Base-by-base conservation (phyloP, 2,888 invertebrate genomes). In the Tachina grossa region DNA sequence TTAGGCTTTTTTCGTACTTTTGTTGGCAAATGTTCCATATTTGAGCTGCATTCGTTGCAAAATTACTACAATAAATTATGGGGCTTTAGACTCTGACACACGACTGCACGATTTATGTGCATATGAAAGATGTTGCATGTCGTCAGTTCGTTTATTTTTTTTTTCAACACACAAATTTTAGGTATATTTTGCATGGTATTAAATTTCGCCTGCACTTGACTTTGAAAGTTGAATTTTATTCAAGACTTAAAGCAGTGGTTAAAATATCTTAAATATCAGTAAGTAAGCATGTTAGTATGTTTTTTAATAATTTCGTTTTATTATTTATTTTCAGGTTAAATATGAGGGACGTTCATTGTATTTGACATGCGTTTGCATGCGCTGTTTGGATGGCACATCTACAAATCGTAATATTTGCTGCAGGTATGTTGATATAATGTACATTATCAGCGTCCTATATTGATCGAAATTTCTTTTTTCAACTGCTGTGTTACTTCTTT, bases 361-460 rank as follows among this genome's bases (percentile, higher is more conserved):
- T 93, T 94, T 99, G 92, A 97, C 97, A 87, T 97, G 98, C 87
- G 97, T 98, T 84, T 99, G 98, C 93, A 98, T 99, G 97, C 95
- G 95, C 41, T 98, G 98, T 93, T 94, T 98, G 90, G 98, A 98
- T 92, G 97, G 97, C 41, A 95, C 95, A 91, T 95, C 96, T 65
- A 94, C 95, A 2, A 95, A 95, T 88, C 95, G 96, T 87, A 95
- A 95, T 72, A 96, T 97, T 88, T 95, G 95, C 89, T 98, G 98
- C 94, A 95, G 96, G 89, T 93, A 89, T 4, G 47, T 31, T 19
- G 2, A 16, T 19, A 55, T 14, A 16, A 45, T 3, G n/a, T 51
- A 8, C 6, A n/a, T 51, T 51, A 9, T 14, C 31, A 31, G 0
- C 31, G 6, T 31, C 6, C 31, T 31, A 31, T 31, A 31, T 31